phyloP scores from a whole-genome alignment of 2,797 vertebrate species.

The Sebastes taczanowskii region DNA sequence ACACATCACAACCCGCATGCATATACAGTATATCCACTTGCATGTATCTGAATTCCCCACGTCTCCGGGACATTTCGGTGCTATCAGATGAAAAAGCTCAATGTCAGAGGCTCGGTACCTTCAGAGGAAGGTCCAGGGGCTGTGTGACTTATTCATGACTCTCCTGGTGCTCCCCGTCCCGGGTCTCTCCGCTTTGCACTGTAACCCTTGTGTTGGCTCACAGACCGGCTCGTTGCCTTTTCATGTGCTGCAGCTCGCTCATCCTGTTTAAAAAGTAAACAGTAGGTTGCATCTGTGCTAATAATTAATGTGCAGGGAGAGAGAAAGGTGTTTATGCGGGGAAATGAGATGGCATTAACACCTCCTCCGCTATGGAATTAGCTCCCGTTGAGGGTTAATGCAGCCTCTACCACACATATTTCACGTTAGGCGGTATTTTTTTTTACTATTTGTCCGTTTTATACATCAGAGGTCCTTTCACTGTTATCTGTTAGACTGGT shows the following conservation, averaged over 20 bases:
- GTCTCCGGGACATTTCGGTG: slow-evolving; percentile 77
- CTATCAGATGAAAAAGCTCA: slow-evolving; percentile 79
- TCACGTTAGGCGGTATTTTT: slow-evolving; percentile 1
- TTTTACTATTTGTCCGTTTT: background rate
- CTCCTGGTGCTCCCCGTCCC: slow-evolving; percentile 62
- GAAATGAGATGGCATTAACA: slow-evolving; percentile 81
- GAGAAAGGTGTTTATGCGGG: slow-evolving; percentile 79
- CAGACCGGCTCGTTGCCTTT: slow-evolving; percentile 59
- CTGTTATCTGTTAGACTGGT: background rate
- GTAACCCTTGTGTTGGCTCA: slow-evolving; percentile 51
- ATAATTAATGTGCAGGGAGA: slow-evolving; percentile 81
- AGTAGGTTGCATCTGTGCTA: slow-evolving; percentile 83
- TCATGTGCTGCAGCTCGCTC: slow-evolving; percentile 64
- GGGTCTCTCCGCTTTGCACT: slow-evolving; percentile 37
- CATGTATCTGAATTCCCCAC: slow-evolving; percentile 71
- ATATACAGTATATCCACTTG: slow-evolving; percentile 53
- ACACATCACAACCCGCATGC: slow-evolving; percentile 48
- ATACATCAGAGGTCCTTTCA: background rate
- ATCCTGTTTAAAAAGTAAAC: slow-evolving; percentile 93
- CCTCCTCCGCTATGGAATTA: slow-evolving; percentile 69
- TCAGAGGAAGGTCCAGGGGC: slow-evolving; percentile 84
- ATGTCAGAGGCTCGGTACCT: slow-evolving; percentile 77
- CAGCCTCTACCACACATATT: slow-evolving; percentile 19
- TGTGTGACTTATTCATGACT: slow-evolving; percentile 86
- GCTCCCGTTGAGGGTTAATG: slow-evolving; percentile 27